A percentile compares a stretch with the other conserved stretches of the same genome.
These are phyloP conservation scores for Chloroclysta siterata DNA, from an alignment of 2,888 invertebrate genomes.

Conservation along the genomic window DNA sequence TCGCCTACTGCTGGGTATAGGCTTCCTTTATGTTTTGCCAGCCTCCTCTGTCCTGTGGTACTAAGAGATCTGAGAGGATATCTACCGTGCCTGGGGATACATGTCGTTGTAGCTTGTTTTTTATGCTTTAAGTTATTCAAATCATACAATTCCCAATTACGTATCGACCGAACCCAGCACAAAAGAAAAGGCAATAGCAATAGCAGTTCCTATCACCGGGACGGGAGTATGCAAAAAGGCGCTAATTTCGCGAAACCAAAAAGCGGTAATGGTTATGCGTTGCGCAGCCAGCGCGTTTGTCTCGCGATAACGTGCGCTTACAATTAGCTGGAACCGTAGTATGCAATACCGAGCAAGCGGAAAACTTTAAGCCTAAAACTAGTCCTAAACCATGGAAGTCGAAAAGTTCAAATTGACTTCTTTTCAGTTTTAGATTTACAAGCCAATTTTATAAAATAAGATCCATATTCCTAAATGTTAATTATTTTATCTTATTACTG, in stretches of 20 bases:
- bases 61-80: too few species aligned
- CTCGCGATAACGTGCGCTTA: constrained; percentile 84
- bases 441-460: too few species aligned
- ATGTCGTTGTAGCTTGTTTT: too few species aligned
- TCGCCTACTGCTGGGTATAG: too few species aligned
- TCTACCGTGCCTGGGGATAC: too few species aligned
- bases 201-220: constrained; percentile 62
- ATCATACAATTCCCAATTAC: constrained; percentile 31
- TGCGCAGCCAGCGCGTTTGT: constrained; percentile 81
- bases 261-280: constrained; percentile 84
- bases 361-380: background rate
- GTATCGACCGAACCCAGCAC: constrained; percentile 28
- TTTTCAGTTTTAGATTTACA: background rate
- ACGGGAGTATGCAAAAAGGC: constrained; percentile 82
- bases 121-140: background rate
- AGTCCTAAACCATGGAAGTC: background rate
- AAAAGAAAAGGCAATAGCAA: constrained; percentile 52
- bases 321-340: constrained; percentile 75
- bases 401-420: background rate
- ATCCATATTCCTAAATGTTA: too few species aligned
- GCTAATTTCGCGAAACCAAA: constrained; percentile 83
- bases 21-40: too few species aligned
- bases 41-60: too few species aligned
- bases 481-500: too few species aligned
- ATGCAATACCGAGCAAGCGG: constrained; percentile 47